Evolutionary conservation across 2,888 invertebrate genomes (phyloP), one percentile per base, ranked within the genome.

Genomic region (Dicyrtoma fusca): DNA sequence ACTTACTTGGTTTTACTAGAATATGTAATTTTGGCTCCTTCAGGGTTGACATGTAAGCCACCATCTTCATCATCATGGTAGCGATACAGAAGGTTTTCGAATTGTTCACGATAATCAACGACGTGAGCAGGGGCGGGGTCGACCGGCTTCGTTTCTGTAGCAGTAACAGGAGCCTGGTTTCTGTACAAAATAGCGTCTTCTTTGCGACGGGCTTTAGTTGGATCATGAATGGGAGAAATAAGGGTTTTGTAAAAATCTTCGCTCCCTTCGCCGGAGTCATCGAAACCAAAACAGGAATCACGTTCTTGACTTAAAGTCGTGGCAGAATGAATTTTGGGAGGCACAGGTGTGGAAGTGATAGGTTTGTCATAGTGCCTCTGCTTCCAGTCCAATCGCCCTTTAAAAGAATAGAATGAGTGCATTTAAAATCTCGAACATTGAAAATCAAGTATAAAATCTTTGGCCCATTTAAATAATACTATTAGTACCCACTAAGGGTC

Each of bases 281-380:
- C 76, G 68, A 77, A 77, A 1, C 77, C 77, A 74, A 77, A 77
- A 11, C 73, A 72, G 1, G 72, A 73, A 0, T 75, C 65, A 55
- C 77, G 10, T 63, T 21, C 3, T 69, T 70, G 1, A n/a, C n/a
- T n/a, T n/a, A n/a, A n/a, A 71, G 66, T 8, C 62, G n/a, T 34
- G 59, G 49, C 2, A 5, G 34, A 8, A 5, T 21, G 55, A 57
- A 11, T 45, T 45, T 51, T 65, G 6, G 19, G 8, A 25, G 55
- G 11, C n/a, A 72, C 74, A 21, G 78, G 78, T 1, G 78, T 78
- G 10, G 78, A 78, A 4, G 78, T 78, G 10, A 75, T 72, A 2
- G 76, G 76, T 65, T 75, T 73, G 21, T 49, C 47, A 49, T 66
- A 74, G 51, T 75, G 74, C 14, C 66, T 59, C 65, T 71, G 63